Evolutionary conservation across 2,113 vertebrate genomes (phyloP), one percentile per base, ranked within the genome.

Genomic region (Cyanistes caeruleus): DNA sequence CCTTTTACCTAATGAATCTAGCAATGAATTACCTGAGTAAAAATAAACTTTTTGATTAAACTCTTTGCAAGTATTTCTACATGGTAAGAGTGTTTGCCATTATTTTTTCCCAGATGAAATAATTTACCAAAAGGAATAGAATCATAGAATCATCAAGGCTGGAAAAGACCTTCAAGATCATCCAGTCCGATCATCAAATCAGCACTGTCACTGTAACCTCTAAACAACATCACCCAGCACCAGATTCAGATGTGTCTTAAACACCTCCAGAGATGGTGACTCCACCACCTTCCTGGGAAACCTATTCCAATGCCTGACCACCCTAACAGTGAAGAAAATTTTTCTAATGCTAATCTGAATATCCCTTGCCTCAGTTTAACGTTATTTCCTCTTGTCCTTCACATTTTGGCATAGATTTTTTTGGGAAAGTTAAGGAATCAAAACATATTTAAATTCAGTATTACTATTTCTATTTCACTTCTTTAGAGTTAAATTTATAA

Each of bases 351-450:
- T 52, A 67, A 59, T n/a, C 23, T 46, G 37, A 37, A 18, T 37
- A 21, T 68, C 11, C 8, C 13, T 7, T 44, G 37, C 16, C 37
- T 44, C 37, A 39, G 0, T 0, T 67, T 39, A 39, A n/a, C 27
- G 44, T 9, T 33, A 46, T 67, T 52, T 52, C 37, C 15, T 44
- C 52, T 46, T 31, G 8, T 7, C 8, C 5, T 23, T 59, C 35
- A 15, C 19, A 53, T 44, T 75, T 64, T 63, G 30, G 20, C 10
- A 63, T 31, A 67, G 10, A 52, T 68, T 63, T 88, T 75, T 1
- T 18, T 44, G n/a, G 15, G 20, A 68, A 79, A 33, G 1, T 37
- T 63, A 72, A 31, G 30, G 17, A 67, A 49, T 52, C 2, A 89
- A 83, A 83, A 76, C 4, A 9, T 49, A 17, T 7, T 81, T 27